These are phyloP conservation scores for Zeus faber DNA, from an alignment of 2,113 vertebrate genomes.

Conservation along the genomic window DNA sequence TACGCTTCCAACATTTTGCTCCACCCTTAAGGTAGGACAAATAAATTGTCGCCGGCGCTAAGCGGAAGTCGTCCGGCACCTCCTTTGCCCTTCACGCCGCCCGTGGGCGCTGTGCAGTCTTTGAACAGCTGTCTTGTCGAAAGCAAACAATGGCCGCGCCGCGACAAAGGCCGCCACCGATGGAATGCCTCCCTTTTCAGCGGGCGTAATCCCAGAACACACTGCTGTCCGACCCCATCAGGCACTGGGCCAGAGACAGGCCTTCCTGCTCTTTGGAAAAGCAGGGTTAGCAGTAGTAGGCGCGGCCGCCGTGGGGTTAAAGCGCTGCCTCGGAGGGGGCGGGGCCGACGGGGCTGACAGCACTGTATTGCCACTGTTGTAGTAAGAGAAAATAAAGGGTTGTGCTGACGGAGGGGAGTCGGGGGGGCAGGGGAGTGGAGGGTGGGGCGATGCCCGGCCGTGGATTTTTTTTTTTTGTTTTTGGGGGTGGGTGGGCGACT, in stretches of 20 bases:
- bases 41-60: slow-evolving; percentile 13
- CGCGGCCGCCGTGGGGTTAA: slow-evolving; percentile 40
- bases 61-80: slow-evolving; percentile 59
- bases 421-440: slow-evolving; percentile 14
- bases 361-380: slow-evolving; percentile 55
- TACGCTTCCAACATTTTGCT: neutral
- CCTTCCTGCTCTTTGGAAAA: slow-evolving; percentile 66
- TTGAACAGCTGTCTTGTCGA: slow-evolving; percentile 72
- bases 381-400: slow-evolving; percentile 61
- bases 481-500: slow-evolving; percentile 16
- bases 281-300: slow-evolving; percentile 47
- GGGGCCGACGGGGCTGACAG: slow-evolving; percentile 51
- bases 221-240: slow-evolving; percentile 71
- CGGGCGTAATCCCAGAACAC: slow-evolving; percentile 54
- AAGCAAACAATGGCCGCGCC: slow-evolving; percentile 65
- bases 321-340: slow-evolving; percentile 43
- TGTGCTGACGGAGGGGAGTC: slow-evolving; percentile 69
- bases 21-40: neutral
- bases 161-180: slow-evolving; percentile 60
- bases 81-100: slow-evolving; percentile 46
- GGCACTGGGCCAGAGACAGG: slow-evolving; percentile 50
- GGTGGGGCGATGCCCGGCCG: slow-evolving; percentile 1
- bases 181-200: slow-evolving; percentile 75
- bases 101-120: slow-evolving; percentile 42
- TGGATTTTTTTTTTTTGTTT: too few relatives aligned